Conservation (phyloP, 2,888 invertebrate genomes). For the Oscheius sp. region DNA sequence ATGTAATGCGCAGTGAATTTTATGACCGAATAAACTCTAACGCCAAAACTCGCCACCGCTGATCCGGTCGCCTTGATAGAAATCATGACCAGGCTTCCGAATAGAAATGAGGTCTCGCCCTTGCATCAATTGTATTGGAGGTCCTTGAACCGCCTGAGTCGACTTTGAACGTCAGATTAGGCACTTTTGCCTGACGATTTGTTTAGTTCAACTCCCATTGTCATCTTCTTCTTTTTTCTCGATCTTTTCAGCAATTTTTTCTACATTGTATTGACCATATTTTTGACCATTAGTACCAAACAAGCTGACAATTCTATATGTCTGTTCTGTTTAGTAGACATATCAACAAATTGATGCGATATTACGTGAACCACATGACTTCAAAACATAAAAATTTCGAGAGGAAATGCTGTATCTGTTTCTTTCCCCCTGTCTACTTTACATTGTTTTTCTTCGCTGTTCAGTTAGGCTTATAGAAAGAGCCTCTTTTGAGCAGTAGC, state of each 20-base stretch:
- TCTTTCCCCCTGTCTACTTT: too few relatives aligned
- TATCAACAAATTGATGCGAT: too few relatives aligned
- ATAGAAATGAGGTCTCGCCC: constrained; percentile 9
- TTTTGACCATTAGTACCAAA: too few relatives aligned
- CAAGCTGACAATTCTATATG: too few relatives aligned
- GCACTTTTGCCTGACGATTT: constrained; percentile 1
- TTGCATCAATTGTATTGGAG: constrained; percentile 1
- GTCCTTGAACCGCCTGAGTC: constrained; percentile 29
- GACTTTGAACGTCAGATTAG: constrained; percentile 28
- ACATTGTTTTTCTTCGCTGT: too few relatives aligned
- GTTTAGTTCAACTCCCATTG: neutral
- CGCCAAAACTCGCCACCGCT: neutral
- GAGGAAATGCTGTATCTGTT: too few relatives aligned
- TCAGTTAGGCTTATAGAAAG: too few relatives aligned
- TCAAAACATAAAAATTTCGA: too few relatives aligned
- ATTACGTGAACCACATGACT: too few relatives aligned
- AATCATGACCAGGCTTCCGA: neutral
- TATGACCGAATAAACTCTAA: neutral
- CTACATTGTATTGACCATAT: neutral
- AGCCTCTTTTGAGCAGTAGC: too few relatives aligned
- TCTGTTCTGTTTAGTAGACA: too few relatives aligned
- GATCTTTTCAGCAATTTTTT: neutral
- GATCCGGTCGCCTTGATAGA: neutral
- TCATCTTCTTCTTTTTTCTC: neutral
- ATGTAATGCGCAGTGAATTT: neutral